Evolutionary conservation across 2,113 vertebrate species (phyloP), one percentile per base, ranked within the genome.

Genomic region (Paramisgurnus dabryanus): DNA sequence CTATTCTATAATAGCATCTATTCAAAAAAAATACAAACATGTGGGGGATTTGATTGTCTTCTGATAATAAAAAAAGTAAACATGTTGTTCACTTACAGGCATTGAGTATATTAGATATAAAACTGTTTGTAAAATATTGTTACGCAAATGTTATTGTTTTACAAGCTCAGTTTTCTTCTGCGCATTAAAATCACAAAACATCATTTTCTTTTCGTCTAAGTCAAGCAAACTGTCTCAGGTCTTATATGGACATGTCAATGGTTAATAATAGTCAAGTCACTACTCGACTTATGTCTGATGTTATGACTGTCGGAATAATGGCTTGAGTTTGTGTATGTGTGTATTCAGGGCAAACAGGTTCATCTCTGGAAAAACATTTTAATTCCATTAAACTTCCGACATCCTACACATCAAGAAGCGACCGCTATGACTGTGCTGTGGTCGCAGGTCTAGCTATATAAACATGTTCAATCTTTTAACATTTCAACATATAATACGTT

Each of bases 301-400:
- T 45, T 74, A 73, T 74, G 55, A 74, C 71, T 74, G 71, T 74
- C 43, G 71, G 71, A 74, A 74, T 74, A 57, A 43, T 74, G 40
- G 40, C 6, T 60, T 7, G 1, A 22, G n/a, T 61, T 7, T 47
- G 45, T 47, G 10, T 8, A 10, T 47, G n/a, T 58, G 71, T 45
- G 40, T 74, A 60, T 74, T 74, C 70, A 73, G 70, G 70, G 70
- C 70, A 73, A 7, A 43, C 6, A 40, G 40, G 39, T 60, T 73
- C 10, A 27, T 60, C 71, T 73, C 55, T 74, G 71, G 55, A 74
- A 74, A 61, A 22, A 74, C 39, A 43, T 40, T 18, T 58, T 18
- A 18, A n/a, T 74, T 73, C 70, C 70, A 73, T 27, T 74, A 57
- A 60, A 61, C 39, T 57, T 60, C 53, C 53, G 39, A 73, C 71